Percentiles rank a stretch among this genome's conserved stretches.
phyloP scores from a whole-genome alignment of 2,113 vertebrate species.

The Cyphomyrus plagiostoma region DNA sequence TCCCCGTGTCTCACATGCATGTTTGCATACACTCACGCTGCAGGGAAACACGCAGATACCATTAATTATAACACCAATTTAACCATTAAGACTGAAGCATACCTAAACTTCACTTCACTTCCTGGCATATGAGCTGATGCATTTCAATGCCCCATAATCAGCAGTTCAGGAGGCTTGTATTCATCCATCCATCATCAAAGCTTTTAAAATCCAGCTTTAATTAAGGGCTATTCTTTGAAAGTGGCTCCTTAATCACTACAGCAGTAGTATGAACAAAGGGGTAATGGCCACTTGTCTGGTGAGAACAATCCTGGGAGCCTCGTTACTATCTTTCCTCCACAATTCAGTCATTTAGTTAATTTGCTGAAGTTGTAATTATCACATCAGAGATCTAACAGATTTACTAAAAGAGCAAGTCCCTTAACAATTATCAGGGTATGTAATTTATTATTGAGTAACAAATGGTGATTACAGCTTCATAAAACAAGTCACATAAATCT shows the following conservation, averaged over 20 bases:
- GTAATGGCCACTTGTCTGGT: neutral
- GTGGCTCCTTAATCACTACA: neutral
- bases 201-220: neutral
- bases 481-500: neutral
- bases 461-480: neutral
- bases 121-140: neutral
- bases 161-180: neutral
- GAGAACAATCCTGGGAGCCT: conserved; percentile 21
- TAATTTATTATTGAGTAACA: neutral
- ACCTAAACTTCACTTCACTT: neutral
- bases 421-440: neutral
- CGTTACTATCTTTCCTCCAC: conserved; percentile 30
- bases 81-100: conserved; percentile 24
- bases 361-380: neutral
- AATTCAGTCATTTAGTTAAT: neutral
- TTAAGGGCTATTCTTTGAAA: neutral
- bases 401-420: neutral
- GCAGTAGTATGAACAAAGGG: neutral
- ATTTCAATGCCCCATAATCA: neutral
- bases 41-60: conserved; percentile 32
- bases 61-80: neutral
- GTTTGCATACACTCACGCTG: conserved; percentile 24
- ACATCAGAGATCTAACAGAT: neutral
- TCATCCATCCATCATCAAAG: conserved; percentile 19
- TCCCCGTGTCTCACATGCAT: neutral